Evolutionary conservation across 92 coral and sea anemone genomes (phyloP), one percentile per base, ranked within the genome.

Genomic region (Porites lobata): DNA sequence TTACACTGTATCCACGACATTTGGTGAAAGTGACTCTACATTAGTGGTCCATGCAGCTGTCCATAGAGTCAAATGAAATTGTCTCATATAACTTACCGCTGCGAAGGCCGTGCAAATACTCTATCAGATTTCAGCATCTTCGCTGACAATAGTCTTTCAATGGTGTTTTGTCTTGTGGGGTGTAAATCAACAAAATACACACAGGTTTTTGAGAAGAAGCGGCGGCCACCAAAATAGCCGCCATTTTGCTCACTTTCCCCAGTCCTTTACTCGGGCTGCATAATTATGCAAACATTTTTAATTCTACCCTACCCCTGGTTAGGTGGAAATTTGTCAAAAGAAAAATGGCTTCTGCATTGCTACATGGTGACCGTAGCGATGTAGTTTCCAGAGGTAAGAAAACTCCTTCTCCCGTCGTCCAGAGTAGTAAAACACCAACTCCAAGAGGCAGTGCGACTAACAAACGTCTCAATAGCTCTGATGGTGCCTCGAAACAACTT

Each of bases 311-410:
- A 13, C 62, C 83, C 71, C 59, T 14, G 10, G 24, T n/a, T 4
- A 38, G 8, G 72, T 54, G 47, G 4, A 78, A 2, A 38, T 14
- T 65, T 65, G 73, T 75, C 24, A 56, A 68, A 58, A 62, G 50
- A 53, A 88, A 85, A 83, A 95, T 95, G 98, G 98, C 98, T 85
- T 89, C 93, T 68, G 91, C 96, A 59, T 87, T 88, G 72, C 87
- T 79, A 77, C 93, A 84, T 32, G 91, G 94, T 59, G 96, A 89
- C 26, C 90, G 92, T 57, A 90, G 88, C 71, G 90, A 89, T 47
- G 85, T 86, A 9, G 91, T 76, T 88, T 95, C 98, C 74, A 91
- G 96, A 57, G 93, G 91, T 24, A 91, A 89, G 62, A 92, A 85
- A 80, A 67, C 90, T 72, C 91, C 95, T 84, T 89, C 97, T 66